Base-by-base conservation (phyloP, 2,888 invertebrate genomes). In the Sphaeridia pumilis region DNA sequence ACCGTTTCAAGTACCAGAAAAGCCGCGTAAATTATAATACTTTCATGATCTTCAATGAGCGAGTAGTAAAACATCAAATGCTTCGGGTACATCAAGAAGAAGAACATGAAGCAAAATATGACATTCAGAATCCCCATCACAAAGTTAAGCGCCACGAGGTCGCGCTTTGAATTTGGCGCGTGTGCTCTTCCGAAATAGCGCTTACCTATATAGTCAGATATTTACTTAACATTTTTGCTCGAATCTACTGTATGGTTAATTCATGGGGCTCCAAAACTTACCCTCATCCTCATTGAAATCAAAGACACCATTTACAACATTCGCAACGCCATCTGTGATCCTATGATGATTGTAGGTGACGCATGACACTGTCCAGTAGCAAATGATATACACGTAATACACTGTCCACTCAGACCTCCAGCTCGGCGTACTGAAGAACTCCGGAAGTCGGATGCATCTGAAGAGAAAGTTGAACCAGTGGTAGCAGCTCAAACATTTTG, bases 341-440 rank as follows among this genome's bases (percentile, higher is more conserved):
- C 12, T 17, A 38, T 38, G 38, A 38, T 38, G 12, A 20, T 38
- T 38, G 5, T 14, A 17, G 17, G 12, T 14, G 20, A 38, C 20
- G 20, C 38, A 38, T 17, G 38, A 38, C 10, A 38, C 38, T 7
- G 38, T 38, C 17, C 12, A 38, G 38, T 17, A 38, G 17, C 38
- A 38, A 17, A 38, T 17, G 12, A 17, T 14, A 20, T 38, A 38
- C 10, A 38, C 38, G 20, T 17, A 38, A 20, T 14, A 38, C 12
- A 38, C 38, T 38, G 38, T 38, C 38, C 38, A 38, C 5, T 38
- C 38, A 14, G 38, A 38, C 17, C 20, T 38, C 38, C 38, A 38
- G 38, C 20, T 17, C 5, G 7, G 7, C 17, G 38, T 38, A 5
- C 17, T 5, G 17, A 38, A 5, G 17, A 38, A 14, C 5, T 38